Evolutionary conservation across 2,797 vertebrate genomes (phyloP).

Genomic region (Harpagifer antarcticus): DNA sequence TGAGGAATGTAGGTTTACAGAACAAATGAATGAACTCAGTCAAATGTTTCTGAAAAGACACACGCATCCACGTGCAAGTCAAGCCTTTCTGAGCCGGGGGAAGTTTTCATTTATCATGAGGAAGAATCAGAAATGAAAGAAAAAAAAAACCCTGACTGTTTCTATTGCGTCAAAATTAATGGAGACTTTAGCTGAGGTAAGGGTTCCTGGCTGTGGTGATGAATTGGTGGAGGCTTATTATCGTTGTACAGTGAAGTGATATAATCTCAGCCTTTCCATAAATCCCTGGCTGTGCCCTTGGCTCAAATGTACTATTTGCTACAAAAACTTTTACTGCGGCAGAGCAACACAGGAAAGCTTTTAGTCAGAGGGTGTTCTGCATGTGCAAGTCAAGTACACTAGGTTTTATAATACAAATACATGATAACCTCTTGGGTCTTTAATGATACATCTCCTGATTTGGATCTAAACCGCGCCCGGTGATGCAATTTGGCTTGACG

Average conservation of each 20-base stretch:
- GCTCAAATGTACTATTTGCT: constrained; percentile 61
- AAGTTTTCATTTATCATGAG: constrained; percentile 66
- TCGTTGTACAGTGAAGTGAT: constrained; percentile 66
- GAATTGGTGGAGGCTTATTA: constrained; percentile 74
- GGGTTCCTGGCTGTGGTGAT: constrained; percentile 68
- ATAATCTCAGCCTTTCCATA: constrained; percentile 70
- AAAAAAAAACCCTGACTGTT: constrained; percentile 36
- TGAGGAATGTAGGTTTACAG: constrained; percentile 27
- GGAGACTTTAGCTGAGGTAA: constrained; percentile 78
- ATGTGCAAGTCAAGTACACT: not conserved
- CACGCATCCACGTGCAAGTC: constrained; percentile 20
- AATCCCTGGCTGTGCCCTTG: constrained; percentile 70
- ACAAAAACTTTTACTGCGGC: constrained; percentile 51
- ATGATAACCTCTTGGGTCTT: not conserved
- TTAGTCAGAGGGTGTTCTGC: not conserved
- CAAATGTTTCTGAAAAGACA: constrained; percentile 44
- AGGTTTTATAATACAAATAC: not conserved
- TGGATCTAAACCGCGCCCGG: not conserved
- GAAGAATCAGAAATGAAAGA: constrained; percentile 49
- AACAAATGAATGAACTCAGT: constrained; percentile 45
- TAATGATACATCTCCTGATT: constrained; percentile 5
- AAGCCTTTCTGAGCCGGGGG: constrained; percentile 47
- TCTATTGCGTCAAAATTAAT: constrained; percentile 68
- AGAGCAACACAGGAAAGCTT: constrained; percentile 4
- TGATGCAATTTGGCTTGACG: not conserved